Evolutionary conservation across 2,113 vertebrate species (phyloP).

Genomic region (Oncorhynchus clarkii): DNA sequence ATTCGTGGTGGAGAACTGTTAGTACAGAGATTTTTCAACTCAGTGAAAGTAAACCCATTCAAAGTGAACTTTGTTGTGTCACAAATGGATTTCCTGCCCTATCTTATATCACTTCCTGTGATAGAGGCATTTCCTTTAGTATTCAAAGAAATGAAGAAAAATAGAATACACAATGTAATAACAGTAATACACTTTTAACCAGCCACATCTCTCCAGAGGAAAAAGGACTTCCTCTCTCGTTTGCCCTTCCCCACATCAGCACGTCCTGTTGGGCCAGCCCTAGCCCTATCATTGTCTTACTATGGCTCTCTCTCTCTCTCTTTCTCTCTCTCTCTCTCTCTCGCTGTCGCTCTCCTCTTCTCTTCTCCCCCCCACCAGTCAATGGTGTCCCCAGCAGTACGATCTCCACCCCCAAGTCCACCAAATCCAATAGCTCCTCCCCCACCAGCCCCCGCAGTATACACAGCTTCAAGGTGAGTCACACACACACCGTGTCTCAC

Average conservation of each 20-base stretch:
- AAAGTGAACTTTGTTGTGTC: too few species aligned
- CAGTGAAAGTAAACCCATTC: too few species aligned
- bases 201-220: neutral
- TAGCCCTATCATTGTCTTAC: neutral
- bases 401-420: slow-evolving; percentile 86
- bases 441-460: slow-evolving; percentile 88
- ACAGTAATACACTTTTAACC: too few species aligned
- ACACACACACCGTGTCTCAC: neutral
- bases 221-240: neutral
- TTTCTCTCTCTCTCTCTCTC: neutral
- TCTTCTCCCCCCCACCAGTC: slow-evolving; percentile 68
- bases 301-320: neutral
- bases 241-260: neutral
- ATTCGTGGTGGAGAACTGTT: too few species aligned
- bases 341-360: neutral
- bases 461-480: slow-evolving; percentile 83
- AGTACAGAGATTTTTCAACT: too few species aligned
- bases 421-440: slow-evolving; percentile 92
- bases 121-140: too few species aligned
- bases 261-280: neutral
- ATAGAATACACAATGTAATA: too few species aligned
- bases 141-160: too few species aligned
- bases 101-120: too few species aligned
- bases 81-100: too few species aligned
- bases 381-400: slow-evolving; percentile 89